Base-by-base conservation (phyloP, 1,140 invertebrate species). In the Melitaea cinxia region DNA sequence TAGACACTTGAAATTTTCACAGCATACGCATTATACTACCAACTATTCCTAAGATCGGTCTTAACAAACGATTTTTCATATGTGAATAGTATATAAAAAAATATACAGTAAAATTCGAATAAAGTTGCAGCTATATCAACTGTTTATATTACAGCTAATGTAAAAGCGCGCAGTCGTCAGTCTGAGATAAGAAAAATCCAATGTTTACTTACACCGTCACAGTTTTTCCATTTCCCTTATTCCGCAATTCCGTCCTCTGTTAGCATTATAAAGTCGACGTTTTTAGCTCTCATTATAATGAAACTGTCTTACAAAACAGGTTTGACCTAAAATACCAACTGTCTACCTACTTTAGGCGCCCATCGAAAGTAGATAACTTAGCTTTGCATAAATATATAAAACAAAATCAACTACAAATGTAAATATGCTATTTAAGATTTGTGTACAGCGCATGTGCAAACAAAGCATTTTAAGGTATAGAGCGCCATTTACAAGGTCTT, bases 371-470 rank as follows among this genome's bases (percentile, higher is more conserved):
- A n/a, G 35, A 37, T 37, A 37, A 37, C 35, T 37, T 42, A 17
- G 5, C 10, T 15, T 17, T 42, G 10, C 10, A 4, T 42, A 42
- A 42, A 17, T 15, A n/a, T 33, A 33, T 12, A n/a, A n/a, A n/a
- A n/a, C n/a, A n/a, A n/a, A n/a, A n/a, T n/a, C n/a, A n/a, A 17
- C 17, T 42, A 15, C 15, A 42, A 15, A 42, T 17, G 17, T 17
- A 15, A 17, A 15, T 6, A 17, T 17, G 37, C 42, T 47, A 23
- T 47, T 47, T 47, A 47, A 57, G 0, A 10, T 58, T 47, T 35
- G 39, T 26, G 14, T 10, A 61, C n/a, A 42, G 49, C 59, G 59
- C 59, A 61, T 61, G 59, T 61, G 59, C 59, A 61, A 61, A 61
- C 49, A 61, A 52, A 53, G 53, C 53, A 42, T 30, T 53, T 53